These are phyloP conservation scores for Styela plicata DNA, from an alignment of 23 tunicate species.

Conservation along the genomic window DNA sequence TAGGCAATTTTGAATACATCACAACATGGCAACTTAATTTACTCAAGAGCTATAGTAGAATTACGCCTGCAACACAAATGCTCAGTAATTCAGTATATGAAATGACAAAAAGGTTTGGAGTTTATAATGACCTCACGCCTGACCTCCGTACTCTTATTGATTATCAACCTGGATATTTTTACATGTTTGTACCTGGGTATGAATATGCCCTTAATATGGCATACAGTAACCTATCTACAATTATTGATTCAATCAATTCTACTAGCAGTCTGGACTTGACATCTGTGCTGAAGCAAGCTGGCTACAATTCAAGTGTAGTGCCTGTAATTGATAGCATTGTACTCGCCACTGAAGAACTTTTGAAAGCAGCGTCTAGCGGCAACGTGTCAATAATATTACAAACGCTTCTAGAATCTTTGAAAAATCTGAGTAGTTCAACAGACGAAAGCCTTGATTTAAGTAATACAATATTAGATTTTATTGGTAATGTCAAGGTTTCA, in stretches of 20 bases:
- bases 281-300: background rate
- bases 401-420: background rate
- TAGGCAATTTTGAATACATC: constrained; percentile 9
- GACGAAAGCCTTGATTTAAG: background rate
- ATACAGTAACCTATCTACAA: constrained; percentile 1
- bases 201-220: background rate
- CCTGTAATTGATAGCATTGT: background rate
- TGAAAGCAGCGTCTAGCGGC: background rate
- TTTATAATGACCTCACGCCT: background rate
- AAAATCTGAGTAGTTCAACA: background rate
- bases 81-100: constrained; percentile 2
- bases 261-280: background rate
- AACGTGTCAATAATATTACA: no score
- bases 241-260: background rate
- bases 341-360: background rate
- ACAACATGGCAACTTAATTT: constrained; percentile 2
- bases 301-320: background rate
- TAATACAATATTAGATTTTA: background rate
- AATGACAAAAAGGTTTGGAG: background rate
- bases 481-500: background rate
- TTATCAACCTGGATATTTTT: constrained; percentile 16
- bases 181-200: constrained; percentile 6
- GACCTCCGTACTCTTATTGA: constrained; percentile 7
- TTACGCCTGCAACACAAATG: constrained; percentile 17
- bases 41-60: background rate